These are phyloP conservation scores for Phoronis australis DNA, from an alignment of 2,888 invertebrate genomes.

Conservation along the genomic window DNA sequence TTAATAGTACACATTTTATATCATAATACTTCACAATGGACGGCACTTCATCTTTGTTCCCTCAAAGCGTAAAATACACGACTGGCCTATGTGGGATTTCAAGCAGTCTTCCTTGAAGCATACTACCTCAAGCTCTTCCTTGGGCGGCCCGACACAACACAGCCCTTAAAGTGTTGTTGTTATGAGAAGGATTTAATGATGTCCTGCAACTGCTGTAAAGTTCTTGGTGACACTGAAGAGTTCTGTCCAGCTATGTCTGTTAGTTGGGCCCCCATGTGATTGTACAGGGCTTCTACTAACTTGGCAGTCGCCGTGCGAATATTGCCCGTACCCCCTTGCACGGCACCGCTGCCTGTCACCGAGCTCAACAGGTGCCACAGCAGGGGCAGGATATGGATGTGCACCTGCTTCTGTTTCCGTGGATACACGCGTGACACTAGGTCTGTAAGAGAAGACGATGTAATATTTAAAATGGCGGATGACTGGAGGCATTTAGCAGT, in stretches of 20 bases:
- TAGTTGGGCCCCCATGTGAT: slow-evolving; percentile 33
- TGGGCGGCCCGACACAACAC: too few species aligned
- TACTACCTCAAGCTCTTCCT: too few species aligned
- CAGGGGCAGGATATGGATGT: slow-evolving; percentile 47
- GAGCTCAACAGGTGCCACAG: slow-evolving; percentile 44
- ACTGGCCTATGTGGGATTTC: background rate
- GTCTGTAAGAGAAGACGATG: slow-evolving; percentile 30
- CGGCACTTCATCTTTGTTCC: background rate
- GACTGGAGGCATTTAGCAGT: too few species aligned
- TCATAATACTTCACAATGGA: too few species aligned
- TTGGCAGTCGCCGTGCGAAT: slow-evolving; percentile 30
- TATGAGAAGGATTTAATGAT: slow-evolving; percentile 11
- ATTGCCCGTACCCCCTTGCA: slow-evolving; percentile 33
- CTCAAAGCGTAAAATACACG: background rate
- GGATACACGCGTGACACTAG: slow-evolving; percentile 38
- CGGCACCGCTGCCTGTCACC: slow-evolving; percentile 32
- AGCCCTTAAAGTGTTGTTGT: too few species aligned
- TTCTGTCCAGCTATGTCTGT: slow-evolving; percentile 30
- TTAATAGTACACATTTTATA: too few species aligned
- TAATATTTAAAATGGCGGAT: too few species aligned
- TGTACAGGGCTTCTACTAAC: slow-evolving; percentile 28
- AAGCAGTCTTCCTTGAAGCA: too few species aligned
- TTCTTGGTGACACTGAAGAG: slow-evolving; percentile 31
- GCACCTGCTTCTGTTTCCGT: slow-evolving; percentile 43
- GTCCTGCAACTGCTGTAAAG: slow-evolving; percentile 33